A percentile compares a stretch with the other conserved stretches of the same genome.
Conservation (phyloP, 2,888 invertebrate genomes). For the Meliscaeva auricollis region DNA sequence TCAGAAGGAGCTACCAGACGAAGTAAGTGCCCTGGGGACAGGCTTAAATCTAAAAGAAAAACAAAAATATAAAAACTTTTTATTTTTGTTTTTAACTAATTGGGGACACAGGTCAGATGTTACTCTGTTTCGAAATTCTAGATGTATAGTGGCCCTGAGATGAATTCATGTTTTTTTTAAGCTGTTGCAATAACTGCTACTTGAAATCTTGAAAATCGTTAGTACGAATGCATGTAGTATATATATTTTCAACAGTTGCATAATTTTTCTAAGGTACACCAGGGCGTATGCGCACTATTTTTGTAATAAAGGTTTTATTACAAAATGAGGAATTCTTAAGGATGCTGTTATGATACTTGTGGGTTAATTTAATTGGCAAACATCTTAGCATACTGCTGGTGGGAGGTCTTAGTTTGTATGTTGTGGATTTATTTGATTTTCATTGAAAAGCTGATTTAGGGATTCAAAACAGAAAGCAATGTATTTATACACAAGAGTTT, state of each 20-base stretch:
- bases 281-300: constrained; percentile 13
- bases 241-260: neutral
- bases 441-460: no score
- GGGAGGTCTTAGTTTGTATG: no score
- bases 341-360: no score
- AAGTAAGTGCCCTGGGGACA: constrained; percentile 12
- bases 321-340: no score
- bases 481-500: no score
- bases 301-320: no score
- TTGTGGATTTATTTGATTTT: no score
- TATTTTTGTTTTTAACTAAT: constrained; percentile 15
- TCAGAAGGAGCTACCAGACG: constrained; percentile 23
- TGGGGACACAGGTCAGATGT: constrained; percentile 36
- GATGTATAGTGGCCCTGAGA: neutral
- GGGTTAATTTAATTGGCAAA: no score
- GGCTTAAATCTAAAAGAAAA: neutral
- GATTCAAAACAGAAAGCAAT: no score
- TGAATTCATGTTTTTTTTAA: neutral
- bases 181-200: neutral
- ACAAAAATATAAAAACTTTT: neutral
- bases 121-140: neutral
- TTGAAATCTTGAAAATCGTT: neutral
- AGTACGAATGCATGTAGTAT: no score
- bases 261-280: neutral
- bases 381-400: no score